Evolutionary conservation across 2,888 invertebrate genomes (phyloP), one percentile per base, ranked within the genome.

Genomic region (Noctua comes): DNA sequence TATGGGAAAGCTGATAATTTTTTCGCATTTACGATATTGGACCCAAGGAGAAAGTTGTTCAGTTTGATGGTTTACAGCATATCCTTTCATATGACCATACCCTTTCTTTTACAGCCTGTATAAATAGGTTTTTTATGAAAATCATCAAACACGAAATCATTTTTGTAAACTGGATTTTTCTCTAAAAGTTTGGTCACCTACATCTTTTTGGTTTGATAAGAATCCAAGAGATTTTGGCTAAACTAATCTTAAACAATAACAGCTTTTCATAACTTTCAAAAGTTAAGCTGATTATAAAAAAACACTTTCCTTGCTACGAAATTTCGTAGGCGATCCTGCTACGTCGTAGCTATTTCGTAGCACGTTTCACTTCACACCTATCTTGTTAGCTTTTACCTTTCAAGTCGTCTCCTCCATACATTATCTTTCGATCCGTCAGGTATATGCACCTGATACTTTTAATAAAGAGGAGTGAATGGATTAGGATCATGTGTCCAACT

Each of bases 381-480:
- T 31, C 8, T 16, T n/a, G 27, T 57, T 66, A 46, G 21, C 31
- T 18, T 36, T 46, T 31, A 66, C 65, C 51, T 76, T 57, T 57
- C 40, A 73, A 48, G 57, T 43, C 43, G 1, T 43, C 57, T 16
- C 1, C 43, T 74, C 51, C 21, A 82, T 82, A 66, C 16, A 46
- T 46, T 68, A 82, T 54, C 51, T 66, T 75, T 16, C 31, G 36
- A 68, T 36, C 21, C 7, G 51, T 69, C 83, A 76, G 54, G 68
- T 83, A 27, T n/a, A 71, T 72, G 48, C 71, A 83, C 78, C 78
- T 72, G 84, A 57, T 72, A 64, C 68, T 57, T 48, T 73, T 51
- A 62, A 70, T 73, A 70, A 71, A 73, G 36, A 68, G 36, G 46
- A 65, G 48, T 70, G 68, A 84, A 54, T 72, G 65, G 36, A 75